Evolutionary conservation across 1,140 invertebrate genomes (phyloP).

Genomic region (Acromyrmex charruanus): DNA sequence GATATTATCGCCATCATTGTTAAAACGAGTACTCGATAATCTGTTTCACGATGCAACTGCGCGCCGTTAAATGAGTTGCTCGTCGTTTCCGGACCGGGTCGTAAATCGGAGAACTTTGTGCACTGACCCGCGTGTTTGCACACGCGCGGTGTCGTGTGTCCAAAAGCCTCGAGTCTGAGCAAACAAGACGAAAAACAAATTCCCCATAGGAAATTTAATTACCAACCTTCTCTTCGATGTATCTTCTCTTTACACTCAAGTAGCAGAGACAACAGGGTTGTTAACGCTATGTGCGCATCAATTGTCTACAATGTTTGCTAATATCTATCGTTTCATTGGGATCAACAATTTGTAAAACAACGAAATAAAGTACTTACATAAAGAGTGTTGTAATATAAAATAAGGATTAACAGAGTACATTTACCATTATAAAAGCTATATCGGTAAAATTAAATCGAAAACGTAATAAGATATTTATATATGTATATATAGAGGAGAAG

Average conservation of each 20-base stretch:
- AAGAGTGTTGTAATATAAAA: neutral
- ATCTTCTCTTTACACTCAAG: slow-evolving; percentile 5
- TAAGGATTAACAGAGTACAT: neutral
- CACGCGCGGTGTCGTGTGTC: slow-evolving; percentile 37
- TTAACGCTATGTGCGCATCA: slow-evolving; percentile 19
- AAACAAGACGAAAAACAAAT: slow-evolving; percentile 49
- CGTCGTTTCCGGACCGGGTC: slow-evolving; percentile 1
- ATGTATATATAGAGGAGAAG: no score
- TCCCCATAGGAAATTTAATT: slow-evolving; percentile 57
- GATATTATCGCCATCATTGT: slow-evolving; percentile 60
- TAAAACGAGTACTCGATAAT: slow-evolving; percentile 44
- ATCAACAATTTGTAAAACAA: slow-evolving; percentile 1
- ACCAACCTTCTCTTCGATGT: slow-evolving; percentile 29
- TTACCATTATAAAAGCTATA: slow-evolving; percentile 2
- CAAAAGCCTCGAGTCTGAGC: slow-evolving; percentile 38
- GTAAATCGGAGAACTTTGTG: slow-evolving; percentile 74
- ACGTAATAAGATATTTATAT: neutral
- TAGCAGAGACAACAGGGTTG: neutral
- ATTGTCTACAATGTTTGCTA: neutral
- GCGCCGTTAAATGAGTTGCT: slow-evolving; percentile 52
- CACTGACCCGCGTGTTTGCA: slow-evolving; percentile 14
- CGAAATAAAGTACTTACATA: neutral
- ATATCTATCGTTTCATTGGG: neutral
- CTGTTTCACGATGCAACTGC: neutral
- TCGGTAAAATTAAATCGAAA: neutral